Conservation (phyloP, 2,888 invertebrate genomes). For the Amphimallon solstitiale region DNA sequence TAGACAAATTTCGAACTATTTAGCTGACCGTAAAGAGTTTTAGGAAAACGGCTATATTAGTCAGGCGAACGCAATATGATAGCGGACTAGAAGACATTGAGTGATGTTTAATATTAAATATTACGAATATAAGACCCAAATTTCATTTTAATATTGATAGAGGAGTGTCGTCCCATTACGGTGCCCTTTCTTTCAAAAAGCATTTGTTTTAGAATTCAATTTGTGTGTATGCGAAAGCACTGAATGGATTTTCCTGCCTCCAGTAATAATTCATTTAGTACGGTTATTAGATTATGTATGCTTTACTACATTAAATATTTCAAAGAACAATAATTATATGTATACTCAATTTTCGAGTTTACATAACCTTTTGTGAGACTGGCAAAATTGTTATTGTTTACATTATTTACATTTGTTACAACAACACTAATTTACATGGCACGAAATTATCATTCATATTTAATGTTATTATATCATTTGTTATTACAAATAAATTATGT, state of each 20-base stretch:
- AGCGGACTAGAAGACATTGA: not conserved
- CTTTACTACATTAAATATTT: too few species aligned
- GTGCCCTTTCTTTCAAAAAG: not conserved
- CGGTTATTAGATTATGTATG: not conserved
- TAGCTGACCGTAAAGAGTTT: not conserved
- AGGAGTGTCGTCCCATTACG: not conserved
- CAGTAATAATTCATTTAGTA: not conserved
- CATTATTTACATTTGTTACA: too few species aligned
- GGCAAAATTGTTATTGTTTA: too few species aligned
- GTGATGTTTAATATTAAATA: not conserved
- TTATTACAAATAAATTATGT: too few species aligned
- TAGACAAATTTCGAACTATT: not conserved
- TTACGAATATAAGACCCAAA: not conserved
- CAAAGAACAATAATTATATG: too few species aligned
- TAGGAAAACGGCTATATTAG: not conserved
- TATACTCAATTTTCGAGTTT: too few species aligned
- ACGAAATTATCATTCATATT: too few species aligned
- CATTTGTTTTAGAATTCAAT: conserved; percentile 1
- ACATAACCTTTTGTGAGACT: too few species aligned
- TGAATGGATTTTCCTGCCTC: not conserved
- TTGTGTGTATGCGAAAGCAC: not conserved
- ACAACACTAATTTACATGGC: too few species aligned
- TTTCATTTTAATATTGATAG: conserved; percentile 6
- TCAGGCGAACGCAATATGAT: not conserved
- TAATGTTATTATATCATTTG: too few species aligned